A percentile compares a stretch with the other conserved stretches of the same genome.
Conservation (phyloP, 2,113 vertebrate species). For the Tupaia chinensis region DNA sequence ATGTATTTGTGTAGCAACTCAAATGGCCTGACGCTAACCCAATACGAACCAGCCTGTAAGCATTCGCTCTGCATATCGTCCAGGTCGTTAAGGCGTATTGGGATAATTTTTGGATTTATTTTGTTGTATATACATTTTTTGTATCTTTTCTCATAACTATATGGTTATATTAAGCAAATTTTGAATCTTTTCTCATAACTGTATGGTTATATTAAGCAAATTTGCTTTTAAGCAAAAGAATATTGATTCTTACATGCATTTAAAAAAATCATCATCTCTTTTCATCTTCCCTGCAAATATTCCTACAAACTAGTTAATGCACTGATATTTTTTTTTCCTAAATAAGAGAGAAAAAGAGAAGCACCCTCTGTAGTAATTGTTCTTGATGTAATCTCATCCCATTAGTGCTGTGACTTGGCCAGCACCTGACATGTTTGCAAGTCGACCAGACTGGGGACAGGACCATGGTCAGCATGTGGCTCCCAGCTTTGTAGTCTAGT, state of each 20-base stretch:
- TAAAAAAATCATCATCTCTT: not conserved
- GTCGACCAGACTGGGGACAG: no score
- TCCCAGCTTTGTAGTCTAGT: no score
- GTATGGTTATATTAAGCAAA: not conserved
- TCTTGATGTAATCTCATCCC: no score
- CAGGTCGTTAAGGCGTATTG: not conserved
- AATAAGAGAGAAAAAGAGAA: no score
- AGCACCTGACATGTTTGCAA: no score
- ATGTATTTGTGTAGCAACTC: not conserved
- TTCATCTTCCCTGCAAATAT: not conserved
- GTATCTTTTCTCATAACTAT: not conserved
- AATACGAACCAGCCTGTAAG: not conserved
- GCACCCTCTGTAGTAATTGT: no score
- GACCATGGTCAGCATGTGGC: no score
- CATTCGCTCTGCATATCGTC: not conserved
- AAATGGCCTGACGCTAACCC: not conserved
- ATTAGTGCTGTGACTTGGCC: no score
- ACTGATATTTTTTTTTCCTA: no score
- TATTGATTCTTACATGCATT: not conserved
- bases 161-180: no score
- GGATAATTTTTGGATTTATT: not conserved
- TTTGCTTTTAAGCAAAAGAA: not conserved
- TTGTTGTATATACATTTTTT: not conserved
- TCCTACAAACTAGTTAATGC: not conserved
- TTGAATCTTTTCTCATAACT: not conserved